phyloP scores from a whole-genome alignment of 2,888 invertebrate species.

The Furcula furcula region DNA sequence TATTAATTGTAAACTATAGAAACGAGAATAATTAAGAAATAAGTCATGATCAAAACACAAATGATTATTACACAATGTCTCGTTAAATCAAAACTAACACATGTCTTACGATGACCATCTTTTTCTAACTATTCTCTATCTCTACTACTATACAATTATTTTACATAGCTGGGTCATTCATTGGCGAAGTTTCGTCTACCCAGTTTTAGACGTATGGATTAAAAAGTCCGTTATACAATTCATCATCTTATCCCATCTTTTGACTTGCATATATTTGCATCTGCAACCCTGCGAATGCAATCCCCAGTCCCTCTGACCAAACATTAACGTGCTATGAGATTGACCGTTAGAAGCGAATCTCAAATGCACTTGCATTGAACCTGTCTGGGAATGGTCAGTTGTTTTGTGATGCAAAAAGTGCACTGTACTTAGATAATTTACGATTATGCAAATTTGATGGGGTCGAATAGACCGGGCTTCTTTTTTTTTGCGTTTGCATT shows the following conservation, averaged over 20 bases:
- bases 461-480: slow-evolving; percentile 27
- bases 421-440: slow-evolving; percentile 56
- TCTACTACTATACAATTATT: no score
- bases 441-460: slow-evolving; percentile 63
- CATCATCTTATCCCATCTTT: slow-evolving; percentile 44
- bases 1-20: no score
- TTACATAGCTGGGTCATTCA: no score
- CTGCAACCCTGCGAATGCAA: slow-evolving; percentile 50
- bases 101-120: no score
- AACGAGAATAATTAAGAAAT: no score
- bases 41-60: no score
- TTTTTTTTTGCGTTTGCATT: slow-evolving; percentile 31
- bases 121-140: no score
- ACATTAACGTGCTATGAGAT: slow-evolving; percentile 51
- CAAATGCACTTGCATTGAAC: slow-evolving; percentile 62
- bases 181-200: no score
- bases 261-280: slow-evolving; percentile 54
- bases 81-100: no score
- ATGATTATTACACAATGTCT: no score
- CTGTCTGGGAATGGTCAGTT: slow-evolving; percentile 55
- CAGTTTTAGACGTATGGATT: no score
- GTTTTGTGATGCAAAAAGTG: slow-evolving; percentile 58
- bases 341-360: slow-evolving; percentile 51
- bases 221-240: no score
- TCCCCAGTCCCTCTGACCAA: slow-evolving; percentile 36